Evolutionary conservation across 2,797 vertebrate species (phyloP).

Genomic region (Esox lucius): DNA sequence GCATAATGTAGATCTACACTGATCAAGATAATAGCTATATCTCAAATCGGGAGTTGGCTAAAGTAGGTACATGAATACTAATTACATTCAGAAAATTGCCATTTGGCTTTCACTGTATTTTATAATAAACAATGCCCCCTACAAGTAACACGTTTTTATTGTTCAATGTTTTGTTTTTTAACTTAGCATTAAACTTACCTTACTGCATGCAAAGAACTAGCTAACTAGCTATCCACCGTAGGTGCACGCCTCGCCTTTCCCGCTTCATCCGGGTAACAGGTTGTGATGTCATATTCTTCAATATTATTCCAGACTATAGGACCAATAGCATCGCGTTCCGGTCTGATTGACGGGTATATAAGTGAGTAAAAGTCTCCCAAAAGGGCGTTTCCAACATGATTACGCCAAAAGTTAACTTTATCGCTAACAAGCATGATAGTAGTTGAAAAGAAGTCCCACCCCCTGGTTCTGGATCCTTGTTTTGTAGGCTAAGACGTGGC

Average conservation of each 20-base stretch:
- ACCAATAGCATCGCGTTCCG: conserved; percentile 31
- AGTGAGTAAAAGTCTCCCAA: background rate
- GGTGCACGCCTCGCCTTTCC: conserved; percentile 45
- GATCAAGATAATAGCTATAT: conserved; percentile 4
- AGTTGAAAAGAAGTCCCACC: background rate
- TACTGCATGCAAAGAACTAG: background rate
- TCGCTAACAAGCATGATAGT: background rate
- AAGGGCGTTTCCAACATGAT: background rate
- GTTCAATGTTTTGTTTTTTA: background rate
- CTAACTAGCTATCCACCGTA: conserved; percentile 23
- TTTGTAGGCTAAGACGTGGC: too few relatives aligned
- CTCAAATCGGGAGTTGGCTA: background rate
- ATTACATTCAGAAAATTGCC: background rate
- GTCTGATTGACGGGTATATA: background rate
- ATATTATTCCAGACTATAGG: background rate
- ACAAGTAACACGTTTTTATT: background rate
- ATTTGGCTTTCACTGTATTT: background rate
- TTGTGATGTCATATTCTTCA: background rate
- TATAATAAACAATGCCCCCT: background rate
- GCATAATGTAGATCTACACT: background rate
- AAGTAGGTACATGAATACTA: background rate
- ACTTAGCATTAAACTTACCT: background rate
- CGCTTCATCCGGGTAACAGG: conserved; percentile 48
- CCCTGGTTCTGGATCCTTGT: too few relatives aligned
- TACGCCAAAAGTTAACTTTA: background rate